phyloP scores from a whole-genome alignment of 2,113 vertebrate species.

The Seriola rivoliana region DNA sequence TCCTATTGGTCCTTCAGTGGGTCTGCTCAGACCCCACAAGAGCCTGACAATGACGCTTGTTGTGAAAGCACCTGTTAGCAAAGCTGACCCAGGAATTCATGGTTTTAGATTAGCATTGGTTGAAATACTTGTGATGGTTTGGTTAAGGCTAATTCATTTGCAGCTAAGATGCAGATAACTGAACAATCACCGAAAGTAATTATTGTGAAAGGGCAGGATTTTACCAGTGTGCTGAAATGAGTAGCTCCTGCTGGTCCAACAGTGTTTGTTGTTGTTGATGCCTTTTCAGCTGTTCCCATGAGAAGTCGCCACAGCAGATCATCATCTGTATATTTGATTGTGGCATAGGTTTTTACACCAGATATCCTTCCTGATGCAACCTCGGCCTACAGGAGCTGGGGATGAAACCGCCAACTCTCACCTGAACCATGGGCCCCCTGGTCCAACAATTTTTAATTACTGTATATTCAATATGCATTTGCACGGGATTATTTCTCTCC shows the following conservation, averaged over 20 bases:
- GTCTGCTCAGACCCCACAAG: background rate
- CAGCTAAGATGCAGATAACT: background rate
- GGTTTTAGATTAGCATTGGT: background rate
- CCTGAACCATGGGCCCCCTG: no score
- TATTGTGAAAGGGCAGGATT: background rate
- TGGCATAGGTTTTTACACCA: no score
- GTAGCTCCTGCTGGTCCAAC: background rate
- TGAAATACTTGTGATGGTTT: constrained; percentile 20
- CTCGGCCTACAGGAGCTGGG: no score
- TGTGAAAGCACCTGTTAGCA: constrained; percentile 14
- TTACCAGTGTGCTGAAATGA: background rate
- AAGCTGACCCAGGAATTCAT: background rate
- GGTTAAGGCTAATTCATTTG: constrained; percentile 1
- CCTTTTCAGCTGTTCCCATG: no score
- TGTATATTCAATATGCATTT: background rate
- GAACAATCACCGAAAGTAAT: background rate
- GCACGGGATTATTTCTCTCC: background rate
- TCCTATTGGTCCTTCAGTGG: background rate
- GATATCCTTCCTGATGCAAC: no score
- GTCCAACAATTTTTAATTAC: background rate
- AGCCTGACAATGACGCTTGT: background rate
- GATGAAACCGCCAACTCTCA: no score
- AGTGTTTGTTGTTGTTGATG: background rate
- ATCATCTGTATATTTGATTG: no score
- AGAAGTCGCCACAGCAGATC: no score